These are phyloP conservation scores for Heteromurus nitidus DNA, from an alignment of 2,888 invertebrate species.

Conservation along the genomic window DNA sequence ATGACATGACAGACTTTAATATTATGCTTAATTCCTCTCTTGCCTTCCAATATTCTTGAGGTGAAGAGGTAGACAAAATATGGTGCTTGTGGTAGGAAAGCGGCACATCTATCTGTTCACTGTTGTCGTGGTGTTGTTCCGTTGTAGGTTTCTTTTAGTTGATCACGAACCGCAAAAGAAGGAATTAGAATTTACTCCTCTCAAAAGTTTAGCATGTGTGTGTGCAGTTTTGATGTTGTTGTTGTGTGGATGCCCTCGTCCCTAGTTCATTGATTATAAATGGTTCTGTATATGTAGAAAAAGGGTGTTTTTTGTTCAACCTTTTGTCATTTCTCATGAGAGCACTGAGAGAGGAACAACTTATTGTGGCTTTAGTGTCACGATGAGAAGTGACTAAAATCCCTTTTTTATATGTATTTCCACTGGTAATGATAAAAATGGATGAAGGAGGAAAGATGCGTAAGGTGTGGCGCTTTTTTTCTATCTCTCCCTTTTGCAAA, in stretches of 20 bases:
- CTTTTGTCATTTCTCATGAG: conserved; percentile 16
- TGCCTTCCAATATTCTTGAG: too few species aligned
- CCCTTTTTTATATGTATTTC: background rate
- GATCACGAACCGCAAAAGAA: too few species aligned
- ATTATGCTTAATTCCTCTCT: too few species aligned
- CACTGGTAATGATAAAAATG: conserved; percentile 40
- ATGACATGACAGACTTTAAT: background rate
- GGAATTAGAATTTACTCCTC: too few species aligned
- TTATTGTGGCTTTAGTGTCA: conserved; percentile 9
- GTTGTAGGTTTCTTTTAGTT: too few species aligned
- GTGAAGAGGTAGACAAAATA: too few species aligned
- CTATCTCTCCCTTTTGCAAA: conserved; percentile 44
- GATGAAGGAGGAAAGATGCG: conserved; percentile 47
- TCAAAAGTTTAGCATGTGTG: too few species aligned
- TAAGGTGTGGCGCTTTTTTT: conserved; percentile 59
- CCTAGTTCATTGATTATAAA: conserved; percentile 31
- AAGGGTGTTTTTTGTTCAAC: conserved; percentile 25
- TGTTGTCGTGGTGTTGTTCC: too few species aligned
- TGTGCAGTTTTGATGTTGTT: too few species aligned
- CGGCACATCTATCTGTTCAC: too few species aligned
- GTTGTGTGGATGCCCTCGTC: background rate
- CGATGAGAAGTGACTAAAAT: conserved; percentile 16
- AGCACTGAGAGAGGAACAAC: background rate
- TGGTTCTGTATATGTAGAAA: conserved; percentile 29
- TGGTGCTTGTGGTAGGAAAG: too few species aligned